A percentile compares a stretch with the other conserved stretches of the same genome.
phyloP scores from a whole-genome alignment of 2,888 invertebrate genomes.

The Apocheima hispidaria region DNA sequence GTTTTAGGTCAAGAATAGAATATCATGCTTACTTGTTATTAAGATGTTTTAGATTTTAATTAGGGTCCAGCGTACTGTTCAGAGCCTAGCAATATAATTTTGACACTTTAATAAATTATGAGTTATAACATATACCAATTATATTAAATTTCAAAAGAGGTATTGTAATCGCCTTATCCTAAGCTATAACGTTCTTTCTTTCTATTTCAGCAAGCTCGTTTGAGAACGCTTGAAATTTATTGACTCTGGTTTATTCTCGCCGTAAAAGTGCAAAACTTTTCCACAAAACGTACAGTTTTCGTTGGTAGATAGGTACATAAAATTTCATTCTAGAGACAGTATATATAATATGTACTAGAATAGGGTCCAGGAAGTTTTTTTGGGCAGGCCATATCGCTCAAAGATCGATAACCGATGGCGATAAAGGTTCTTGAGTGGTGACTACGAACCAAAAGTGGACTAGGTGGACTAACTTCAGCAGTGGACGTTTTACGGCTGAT shows the following conservation, averaged over 20 bases:
- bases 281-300: slow-evolving; percentile 67
- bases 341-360: too few relatives aligned
- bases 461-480: too few relatives aligned
- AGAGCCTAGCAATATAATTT: slow-evolving; percentile 14
- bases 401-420: too few relatives aligned
- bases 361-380: too few relatives aligned
- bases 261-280: slow-evolving; percentile 74
- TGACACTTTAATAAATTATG: slow-evolving; percentile 56
- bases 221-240: slow-evolving; percentile 70
- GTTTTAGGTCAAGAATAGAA: neutral
- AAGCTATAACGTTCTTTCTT: slow-evolving; percentile 73
- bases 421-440: too few relatives aligned
- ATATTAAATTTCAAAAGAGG: slow-evolving; percentile 75
- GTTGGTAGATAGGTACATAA: slow-evolving; percentile 34
- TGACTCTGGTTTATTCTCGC: slow-evolving; percentile 63
- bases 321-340: too few relatives aligned
- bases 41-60: too few relatives aligned
- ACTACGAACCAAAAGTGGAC: too few relatives aligned
- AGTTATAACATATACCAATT: slow-evolving; percentile 66
- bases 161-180: slow-evolving; percentile 73
- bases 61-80: neutral
- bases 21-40: too few relatives aligned
- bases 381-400: too few relatives aligned
- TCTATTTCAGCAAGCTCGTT: slow-evolving; percentile 65
- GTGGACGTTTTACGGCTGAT: too few relatives aligned